Evolutionary conservation across 2,797 vertebrate species (phyloP).

Genomic region (Anguilla obscura): DNA sequence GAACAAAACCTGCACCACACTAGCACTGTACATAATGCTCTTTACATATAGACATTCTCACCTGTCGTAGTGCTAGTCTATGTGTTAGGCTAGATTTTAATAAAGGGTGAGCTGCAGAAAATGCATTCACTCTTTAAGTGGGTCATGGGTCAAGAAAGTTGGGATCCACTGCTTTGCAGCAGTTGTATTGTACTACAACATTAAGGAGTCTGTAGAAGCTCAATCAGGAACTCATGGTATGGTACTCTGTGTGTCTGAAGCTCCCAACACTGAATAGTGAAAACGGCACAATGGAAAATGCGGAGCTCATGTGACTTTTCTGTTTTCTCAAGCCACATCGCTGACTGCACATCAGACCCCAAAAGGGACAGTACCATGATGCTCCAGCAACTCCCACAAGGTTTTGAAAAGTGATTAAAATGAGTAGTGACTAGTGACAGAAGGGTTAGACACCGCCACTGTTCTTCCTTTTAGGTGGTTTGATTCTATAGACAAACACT

Average conservation of each 20-base stretch:
- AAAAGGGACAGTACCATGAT: too few relatives aligned
- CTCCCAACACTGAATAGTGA: background rate
- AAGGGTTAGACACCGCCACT: background rate
- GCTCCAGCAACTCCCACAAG: background rate
- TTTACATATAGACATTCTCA: too few relatives aligned
- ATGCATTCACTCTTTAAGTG: too few relatives aligned
- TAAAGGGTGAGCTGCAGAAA: too few relatives aligned
- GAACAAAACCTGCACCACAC: too few relatives aligned
- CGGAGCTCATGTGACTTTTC: background rate
- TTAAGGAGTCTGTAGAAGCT: background rate
- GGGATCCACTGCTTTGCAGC: too few relatives aligned
- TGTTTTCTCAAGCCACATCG: background rate
- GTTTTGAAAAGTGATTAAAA: conserved; percentile 12
- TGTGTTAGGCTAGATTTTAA: too few relatives aligned
- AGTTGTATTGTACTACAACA: background rate
- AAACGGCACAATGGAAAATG: background rate
- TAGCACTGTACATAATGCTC: too few relatives aligned
- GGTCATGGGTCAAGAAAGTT: too few relatives aligned
- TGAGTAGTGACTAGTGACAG: conserved; percentile 17
- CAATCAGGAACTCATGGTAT: background rate
- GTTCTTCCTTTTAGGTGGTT: background rate
- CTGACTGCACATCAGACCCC: background rate
- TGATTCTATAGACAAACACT: background rate
- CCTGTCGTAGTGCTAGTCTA: too few relatives aligned
- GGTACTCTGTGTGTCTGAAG: background rate